phyloP scores from a whole-genome alignment of 2,113 vertebrate genomes.

The Esox niger region DNA sequence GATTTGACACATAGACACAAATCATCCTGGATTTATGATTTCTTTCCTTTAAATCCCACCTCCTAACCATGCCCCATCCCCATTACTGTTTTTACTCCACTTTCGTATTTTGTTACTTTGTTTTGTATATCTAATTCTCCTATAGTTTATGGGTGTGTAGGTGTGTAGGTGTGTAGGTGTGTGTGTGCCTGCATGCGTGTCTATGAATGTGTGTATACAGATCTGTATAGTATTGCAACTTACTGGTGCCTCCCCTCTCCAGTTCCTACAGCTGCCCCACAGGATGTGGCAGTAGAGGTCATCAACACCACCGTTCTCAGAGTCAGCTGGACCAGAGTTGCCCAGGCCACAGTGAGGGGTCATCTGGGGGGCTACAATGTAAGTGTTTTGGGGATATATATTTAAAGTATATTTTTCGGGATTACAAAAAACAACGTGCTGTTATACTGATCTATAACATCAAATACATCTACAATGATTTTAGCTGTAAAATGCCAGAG shows the following conservation, averaged over 20 bases:
- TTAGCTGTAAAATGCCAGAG: too few relatives aligned
- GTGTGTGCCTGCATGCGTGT: conserved; percentile 3
- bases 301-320: conserved; percentile 81
- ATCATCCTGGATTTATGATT: conserved; percentile 16
- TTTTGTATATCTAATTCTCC: background rate
- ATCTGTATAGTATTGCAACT: conserved; percentile 27
- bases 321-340: conserved; percentile 84
- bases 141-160: background rate
- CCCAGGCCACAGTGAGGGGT: conserved; percentile 82
- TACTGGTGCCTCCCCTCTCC: conserved; percentile 31
- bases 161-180: conserved; percentile 9
- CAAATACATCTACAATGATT: too few relatives aligned
- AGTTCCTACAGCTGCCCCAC: conserved; percentile 87
- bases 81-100: background rate
- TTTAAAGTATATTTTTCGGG: too few relatives aligned
- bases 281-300: conserved; percentile 76
- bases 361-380: conserved; percentile 89
- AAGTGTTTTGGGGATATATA: conserved; percentile 48
- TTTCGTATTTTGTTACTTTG: conserved; percentile 13
- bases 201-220: background rate
- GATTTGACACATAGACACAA: conserved; percentile 52
- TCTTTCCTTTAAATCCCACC: conserved; percentile 3
- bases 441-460: too few relatives aligned
- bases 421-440: too few relatives aligned
- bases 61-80: background rate